These are phyloP conservation scores for Habroteleia sp. DNA, from an alignment of 2,888 invertebrate genomes.

Conservation along the genomic window DNA sequence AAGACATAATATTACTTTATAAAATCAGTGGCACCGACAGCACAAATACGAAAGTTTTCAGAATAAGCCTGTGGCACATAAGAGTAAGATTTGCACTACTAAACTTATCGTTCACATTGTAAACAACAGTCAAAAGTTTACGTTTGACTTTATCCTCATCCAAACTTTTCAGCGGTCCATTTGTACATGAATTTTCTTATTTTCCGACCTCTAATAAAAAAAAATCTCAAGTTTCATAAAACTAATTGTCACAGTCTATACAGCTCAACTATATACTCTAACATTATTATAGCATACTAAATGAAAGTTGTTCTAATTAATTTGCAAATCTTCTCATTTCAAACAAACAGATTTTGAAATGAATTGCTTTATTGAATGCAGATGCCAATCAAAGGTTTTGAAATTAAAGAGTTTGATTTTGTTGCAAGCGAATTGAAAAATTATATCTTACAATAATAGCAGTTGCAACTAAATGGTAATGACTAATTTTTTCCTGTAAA, in stretches of 20 bases:
- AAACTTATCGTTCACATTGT: constrained; percentile 69
- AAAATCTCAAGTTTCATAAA: constrained; percentile 15
- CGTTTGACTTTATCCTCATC: constrained; percentile 68
- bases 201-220: constrained; percentile 14
- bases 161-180: constrained; percentile 65
- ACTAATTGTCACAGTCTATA: constrained; percentile 13
- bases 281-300: too few relatives aligned
- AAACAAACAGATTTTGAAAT: too few relatives aligned
- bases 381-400: too few relatives aligned
- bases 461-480: too few relatives aligned
- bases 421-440: too few relatives aligned
- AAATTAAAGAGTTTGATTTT: too few relatives aligned
- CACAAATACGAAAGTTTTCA: constrained; percentile 62
- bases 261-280: too few relatives aligned
- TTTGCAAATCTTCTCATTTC: too few relatives aligned
- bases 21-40: constrained; percentile 66
- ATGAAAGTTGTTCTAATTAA: too few relatives aligned
- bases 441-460: too few relatives aligned
- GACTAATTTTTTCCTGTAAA: too few relatives aligned
- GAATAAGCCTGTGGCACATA: constrained; percentile 52
- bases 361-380: too few relatives aligned
- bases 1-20: constrained; percentile 67
- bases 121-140: constrained; percentile 69
- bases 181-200: constrained; percentile 50
- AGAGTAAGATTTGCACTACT: constrained; percentile 58